Percentiles rank a stretch among this genome's conserved stretches.
These are phyloP conservation scores for Chymomyza procnemis DNA, from an alignment of 2,888 invertebrate genomes.

Conservation along the genomic window DNA sequence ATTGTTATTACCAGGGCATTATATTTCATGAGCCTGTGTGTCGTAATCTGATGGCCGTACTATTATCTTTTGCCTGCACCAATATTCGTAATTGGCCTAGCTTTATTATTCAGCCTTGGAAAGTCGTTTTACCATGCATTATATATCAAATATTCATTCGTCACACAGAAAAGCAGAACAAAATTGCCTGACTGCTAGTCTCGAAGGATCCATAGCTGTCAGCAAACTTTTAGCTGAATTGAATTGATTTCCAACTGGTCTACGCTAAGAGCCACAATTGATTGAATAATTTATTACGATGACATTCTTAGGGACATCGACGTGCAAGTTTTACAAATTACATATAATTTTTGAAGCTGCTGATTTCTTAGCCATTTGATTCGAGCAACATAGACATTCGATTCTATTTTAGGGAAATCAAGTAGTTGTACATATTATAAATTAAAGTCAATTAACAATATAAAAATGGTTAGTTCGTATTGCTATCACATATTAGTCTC, in stretches of 20 bases:
- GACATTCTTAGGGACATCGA: conserved; percentile 43
- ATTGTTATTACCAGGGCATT: no score
- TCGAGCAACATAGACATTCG: conserved; percentile 29
- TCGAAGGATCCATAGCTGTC: neutral
- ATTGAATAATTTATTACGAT: conserved; percentile 67
- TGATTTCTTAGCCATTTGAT: neutral
- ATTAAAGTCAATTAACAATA: no score
- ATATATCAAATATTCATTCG: conserved; percentile 62
- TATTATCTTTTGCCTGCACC: neutral
- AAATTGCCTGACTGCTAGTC: neutral
- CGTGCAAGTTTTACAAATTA: conserved; percentile 47
- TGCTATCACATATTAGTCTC: no score
- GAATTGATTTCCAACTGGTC: conserved; percentile 66
- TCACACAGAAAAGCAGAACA: neutral
- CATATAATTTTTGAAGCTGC: conserved; percentile 15
- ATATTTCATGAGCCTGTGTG: no score
- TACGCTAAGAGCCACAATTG: conserved; percentile 68
- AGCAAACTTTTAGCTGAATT: conserved; percentile 52
- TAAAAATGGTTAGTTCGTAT: no score
- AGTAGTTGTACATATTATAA: no score
- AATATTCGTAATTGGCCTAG: conserved; percentile 2
- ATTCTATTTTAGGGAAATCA: conserved; percentile 16
- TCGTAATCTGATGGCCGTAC: no score
- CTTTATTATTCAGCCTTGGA: conserved; percentile 18
- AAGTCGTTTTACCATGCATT: conserved; percentile 54